Conservation (phyloP, 2,888 invertebrate species). For the Drosophila picticornis region DNA sequence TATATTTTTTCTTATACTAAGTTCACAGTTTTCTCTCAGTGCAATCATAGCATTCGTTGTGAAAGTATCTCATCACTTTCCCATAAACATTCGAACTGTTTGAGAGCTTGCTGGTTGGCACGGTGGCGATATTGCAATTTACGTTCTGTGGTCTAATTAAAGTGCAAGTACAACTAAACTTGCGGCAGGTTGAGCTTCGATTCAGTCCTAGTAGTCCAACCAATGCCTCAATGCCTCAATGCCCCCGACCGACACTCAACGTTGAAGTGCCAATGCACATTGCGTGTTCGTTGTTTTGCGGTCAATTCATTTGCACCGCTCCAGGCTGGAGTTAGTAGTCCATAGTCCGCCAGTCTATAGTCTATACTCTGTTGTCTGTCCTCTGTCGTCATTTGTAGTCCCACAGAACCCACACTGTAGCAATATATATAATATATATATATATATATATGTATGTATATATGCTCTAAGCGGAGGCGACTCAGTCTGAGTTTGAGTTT, state of each 20-base stretch:
- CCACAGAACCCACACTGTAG: slow-evolving; percentile 47
- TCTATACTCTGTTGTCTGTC: background rate
- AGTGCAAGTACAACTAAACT: slow-evolving; percentile 77
- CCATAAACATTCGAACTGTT: slow-evolving; percentile 70
- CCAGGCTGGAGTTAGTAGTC: slow-evolving; percentile 28
- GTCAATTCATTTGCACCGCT: slow-evolving; percentile 70
- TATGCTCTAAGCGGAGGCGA: slow-evolving; percentile 30
- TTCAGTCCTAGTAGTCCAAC: slow-evolving; percentile 6
- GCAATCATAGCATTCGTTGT: slow-evolving; percentile 13
- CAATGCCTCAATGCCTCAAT: background rate
- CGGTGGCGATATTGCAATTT: slow-evolving; percentile 75
- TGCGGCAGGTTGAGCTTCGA: slow-evolving; percentile 57
- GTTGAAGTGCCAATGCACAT: slow-evolving; percentile 51
- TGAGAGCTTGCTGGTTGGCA: slow-evolving; percentile 4
- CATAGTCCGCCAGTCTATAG: background rate
- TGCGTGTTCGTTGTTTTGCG: slow-evolving; percentile 74
- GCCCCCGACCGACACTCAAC: slow-evolving; percentile 1
- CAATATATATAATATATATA: slow-evolving; percentile 33
- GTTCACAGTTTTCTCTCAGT: background rate
- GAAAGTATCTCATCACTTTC: slow-evolving; percentile 77
- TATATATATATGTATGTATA: slow-evolving; percentile 13
- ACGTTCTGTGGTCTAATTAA: slow-evolving; percentile 81
- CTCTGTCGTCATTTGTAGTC: slow-evolving; percentile 1
- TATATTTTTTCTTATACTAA: background rate
- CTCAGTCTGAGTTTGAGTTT: slow-evolving; percentile 10